Evolutionary conservation across 2,113 vertebrate genomes (phyloP).

Genomic region (Tamias sibiricus): DNA sequence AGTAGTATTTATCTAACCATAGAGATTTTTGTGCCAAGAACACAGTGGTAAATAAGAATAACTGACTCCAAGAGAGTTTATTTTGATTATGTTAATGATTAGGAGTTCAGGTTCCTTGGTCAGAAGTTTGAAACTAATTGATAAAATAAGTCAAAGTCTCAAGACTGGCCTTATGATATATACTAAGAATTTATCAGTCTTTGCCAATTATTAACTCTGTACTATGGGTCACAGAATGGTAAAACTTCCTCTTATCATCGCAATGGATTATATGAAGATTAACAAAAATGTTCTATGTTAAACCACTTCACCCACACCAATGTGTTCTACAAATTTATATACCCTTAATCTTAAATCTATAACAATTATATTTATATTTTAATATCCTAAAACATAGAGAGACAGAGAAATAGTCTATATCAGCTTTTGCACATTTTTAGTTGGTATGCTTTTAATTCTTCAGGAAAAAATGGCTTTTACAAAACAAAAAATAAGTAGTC

Average conservation of each 20-base stretch:
- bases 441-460: not conserved
- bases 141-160: not conserved
- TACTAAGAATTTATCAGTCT: not conserved
- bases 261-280: not conserved
- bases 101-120: not conserved
- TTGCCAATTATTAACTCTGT: not conserved
- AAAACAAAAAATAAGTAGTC: not conserved
- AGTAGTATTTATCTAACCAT: constrained; percentile 8
- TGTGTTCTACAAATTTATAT: not conserved
- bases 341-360: not conserved
- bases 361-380: not conserved
- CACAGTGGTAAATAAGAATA: not conserved
- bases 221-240: not conserved
- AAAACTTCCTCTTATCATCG: not conserved
- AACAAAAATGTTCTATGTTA: not conserved
- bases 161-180: not conserved
- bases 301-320: not conserved
- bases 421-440: not conserved
- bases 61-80: not conserved
- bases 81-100: not conserved
- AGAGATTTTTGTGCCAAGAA: not conserved
- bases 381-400: not conserved
- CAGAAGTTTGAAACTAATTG: not conserved
- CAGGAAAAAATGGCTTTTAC: not conserved
- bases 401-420: not conserved